Base-by-base conservation (phyloP, 2,113 vertebrate species). In the Eolophus roseicapilla region DNA sequence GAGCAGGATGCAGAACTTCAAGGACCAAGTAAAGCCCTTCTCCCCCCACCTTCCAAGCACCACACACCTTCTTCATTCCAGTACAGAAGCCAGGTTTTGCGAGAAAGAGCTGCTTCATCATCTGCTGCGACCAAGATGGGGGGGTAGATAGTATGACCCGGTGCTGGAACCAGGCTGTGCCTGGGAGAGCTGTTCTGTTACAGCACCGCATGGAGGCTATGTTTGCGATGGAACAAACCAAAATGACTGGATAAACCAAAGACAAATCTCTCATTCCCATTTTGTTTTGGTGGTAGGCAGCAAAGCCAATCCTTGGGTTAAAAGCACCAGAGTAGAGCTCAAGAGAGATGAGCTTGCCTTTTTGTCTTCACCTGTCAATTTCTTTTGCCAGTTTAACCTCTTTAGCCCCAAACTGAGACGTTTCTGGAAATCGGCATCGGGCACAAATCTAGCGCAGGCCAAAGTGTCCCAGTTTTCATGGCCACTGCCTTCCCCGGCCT, bases 91-190 rank as follows among this genome's bases (percentile, higher is more conserved):
- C 3, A 7, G 11, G 50, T 44, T 59, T 19, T n/a, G 31, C n/a
- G 37, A 53, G 49, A 62, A 59, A 27, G 28, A 39, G 29, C 47
- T 49, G 39, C 57, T 71, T 60, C 11, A 2, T n/a, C 50, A 33
- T 9, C 18, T 46, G 70, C 70, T 57, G 46, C 35, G 65, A n/a
- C 8, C 1, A 0, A 20, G 27, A 21, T 59, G 21, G 27, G 0
- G 11, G 16, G 18, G 16, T 68, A 41, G 53, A 17, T 4, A 13
- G 3, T 7, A 31, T 3, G 6, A 21, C 37, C 17, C 39, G 46
- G 20, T 59, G 85, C 16, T n/a, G 31, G 59, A 63, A 43, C 6
- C 0, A 1, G 41, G 64, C 41, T 33, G 14, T 0, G 2, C 28
- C 27, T 13, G 53, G 27, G n/a, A 46, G 37, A 73, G 50, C 33